These are phyloP conservation scores for Tetranychus piercei DNA, from an alignment of 2,888 invertebrate species.

Conservation along the genomic window DNA sequence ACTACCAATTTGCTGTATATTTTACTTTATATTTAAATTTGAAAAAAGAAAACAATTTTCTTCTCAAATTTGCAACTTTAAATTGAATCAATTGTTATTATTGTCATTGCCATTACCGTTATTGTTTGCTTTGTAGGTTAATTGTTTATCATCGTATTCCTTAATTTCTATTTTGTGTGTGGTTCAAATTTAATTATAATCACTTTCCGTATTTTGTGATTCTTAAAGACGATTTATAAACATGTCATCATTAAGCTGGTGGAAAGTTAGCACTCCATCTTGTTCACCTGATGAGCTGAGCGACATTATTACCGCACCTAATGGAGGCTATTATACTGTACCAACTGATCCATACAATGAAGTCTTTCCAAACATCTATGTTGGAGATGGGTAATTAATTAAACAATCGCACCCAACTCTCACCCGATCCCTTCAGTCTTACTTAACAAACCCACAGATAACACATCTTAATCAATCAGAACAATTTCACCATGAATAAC, in stretches of 20 bases:
- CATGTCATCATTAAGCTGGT: conserved; percentile 11
- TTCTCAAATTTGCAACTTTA: too few species aligned
- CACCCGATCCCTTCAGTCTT: not conserved
- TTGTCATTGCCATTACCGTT: too few species aligned
- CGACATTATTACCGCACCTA: conserved; percentile 31
- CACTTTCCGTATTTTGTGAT: too few species aligned
- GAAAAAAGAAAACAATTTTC: too few species aligned
- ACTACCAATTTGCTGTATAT: too few species aligned
- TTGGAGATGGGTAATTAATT: conserved; percentile 36
- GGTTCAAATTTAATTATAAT: too few species aligned
- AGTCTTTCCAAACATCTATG: conserved; percentile 34
- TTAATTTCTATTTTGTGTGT: too few species aligned
- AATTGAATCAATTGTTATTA: too few species aligned
- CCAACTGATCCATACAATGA: conserved; percentile 35
- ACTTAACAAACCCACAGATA: not conserved
- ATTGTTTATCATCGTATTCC: too few species aligned
- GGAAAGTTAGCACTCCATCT: conserved; percentile 24
- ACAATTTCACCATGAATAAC: too few species aligned
- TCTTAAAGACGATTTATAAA: not conserved
- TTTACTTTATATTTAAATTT: too few species aligned
- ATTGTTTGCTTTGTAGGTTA: too few species aligned
- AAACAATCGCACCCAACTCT: not conserved
- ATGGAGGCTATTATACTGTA: conserved; percentile 31
- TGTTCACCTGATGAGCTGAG: conserved; percentile 32
- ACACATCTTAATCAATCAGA: not conserved